Evolutionary conservation across 2,888 invertebrate genomes (phyloP), one percentile per base, ranked within the genome.

Genomic region (Harpalus rubripes): DNA sequence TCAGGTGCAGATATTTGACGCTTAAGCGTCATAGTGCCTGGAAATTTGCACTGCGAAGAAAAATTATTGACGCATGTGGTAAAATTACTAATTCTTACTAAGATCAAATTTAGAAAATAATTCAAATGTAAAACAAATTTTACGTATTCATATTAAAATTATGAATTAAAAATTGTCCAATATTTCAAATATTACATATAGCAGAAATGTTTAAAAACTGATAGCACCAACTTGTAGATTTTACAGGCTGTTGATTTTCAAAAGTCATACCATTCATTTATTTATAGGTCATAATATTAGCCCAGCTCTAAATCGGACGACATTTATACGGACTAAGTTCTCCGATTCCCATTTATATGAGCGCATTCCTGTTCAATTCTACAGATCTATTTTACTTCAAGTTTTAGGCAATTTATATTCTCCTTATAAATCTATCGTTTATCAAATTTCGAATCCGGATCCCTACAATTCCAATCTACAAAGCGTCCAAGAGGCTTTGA

Each of bases 361-460:
- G 10, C 59, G 59, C 59, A 6, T 59, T 59, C 16, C 59, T 59
- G 59, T 15, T 59, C 44, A 52, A 0, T 52, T 12, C 44, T 52
- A 52, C 44, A 52, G 10, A 39, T 39, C 68, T 26, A 12, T 68
- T 68, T 68, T 68, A 39, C 22, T 7, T 68, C 68, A 68, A 74
- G 52, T 74, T 74, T 44, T 52, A 18, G 4, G 18, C 72, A 74
- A 44, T 74, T 74, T 74, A 74, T 74, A 74, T 74, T 74, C 72
- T 10, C 6, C 72, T 15, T 16, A 44, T 18, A 74, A 74, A 74
- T 74, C 72, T 74, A 44, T 68, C 68, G 68, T 68, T 68, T 68
- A 39, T 32, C 65, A 65, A 65, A 65, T 39, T 10, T 7, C 16
- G 44, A 74, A 44, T 44, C 72, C 41, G 15, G 44, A 39, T 68